Base-by-base conservation (phyloP, 2,797 vertebrate genomes). In the Enteromius argenteus region DNA sequence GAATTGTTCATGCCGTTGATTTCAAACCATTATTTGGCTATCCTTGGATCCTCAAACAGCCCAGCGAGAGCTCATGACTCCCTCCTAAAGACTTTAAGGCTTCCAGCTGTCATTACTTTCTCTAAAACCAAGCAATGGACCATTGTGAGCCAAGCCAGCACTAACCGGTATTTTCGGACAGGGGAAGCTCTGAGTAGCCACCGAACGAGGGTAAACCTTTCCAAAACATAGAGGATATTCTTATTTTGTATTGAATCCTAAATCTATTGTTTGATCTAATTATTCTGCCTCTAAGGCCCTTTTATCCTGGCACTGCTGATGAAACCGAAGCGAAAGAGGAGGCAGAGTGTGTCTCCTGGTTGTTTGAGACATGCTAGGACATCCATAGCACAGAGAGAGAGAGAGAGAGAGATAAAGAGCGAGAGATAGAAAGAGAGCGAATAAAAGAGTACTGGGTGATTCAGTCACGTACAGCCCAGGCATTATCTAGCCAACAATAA, bases 221-320 rank as follows among this genome's bases (percentile, higher is more conserved):
- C 67, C 76, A 66, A 77, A 83, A 58, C 71, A 62, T 17, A 58
- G 79, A 69, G 81, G 84, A 87, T 84, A 66, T 66, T 72, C 64
- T 88, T 86, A 81, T 81, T 85, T 86, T 85, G 84, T 77, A 84
- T 86, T 83, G 60, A 85, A 84, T 86, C 81, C 79, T 88, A 87
- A 90, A 87, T 84, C 86, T 82, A 86, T 87, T 90, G 89, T 91
- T 89, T 91, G 87, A 90, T 89, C 44, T 87, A 89, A 90, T 90
- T 90, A 90, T 90, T 88, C 86, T 46, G 84, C 86, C 84, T 85
- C 81, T 68, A 85, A 85, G 87, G 79, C 62, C 58, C 56, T 60
- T 76, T 88, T 86, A 87, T 87, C 85, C 80, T 23, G 69, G 64
- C 81, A 76, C 64, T 79, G 84, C 83, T 90, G 86, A 89, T 77